Base-by-base conservation (phyloP, 2,113 vertebrate genomes). In the Charadrius vociferus region DNA sequence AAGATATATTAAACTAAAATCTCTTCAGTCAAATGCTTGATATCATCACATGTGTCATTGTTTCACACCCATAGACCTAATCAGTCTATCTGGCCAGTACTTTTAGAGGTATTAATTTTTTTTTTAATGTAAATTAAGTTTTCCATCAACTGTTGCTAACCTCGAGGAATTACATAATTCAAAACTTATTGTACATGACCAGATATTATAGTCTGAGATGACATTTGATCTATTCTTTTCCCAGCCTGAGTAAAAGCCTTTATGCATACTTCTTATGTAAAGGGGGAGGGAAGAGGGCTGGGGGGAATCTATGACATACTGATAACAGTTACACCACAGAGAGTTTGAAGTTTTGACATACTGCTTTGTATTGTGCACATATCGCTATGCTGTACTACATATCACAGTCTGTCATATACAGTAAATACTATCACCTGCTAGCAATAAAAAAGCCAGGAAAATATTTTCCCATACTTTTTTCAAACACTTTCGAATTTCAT, bases 371-470 rank as follows among this genome's bases (percentile, higher is more conserved):
- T 26, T 43, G 27, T 24, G 20, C 2, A 1, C 14, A 24, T 5
- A 0, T 19, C 3, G 2, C 37, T 43, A 27, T 3, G 5, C 22
- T 67, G 20, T 13, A 32, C 7, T 55, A 32, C 19, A 12, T 12
- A 30, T 17, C 61, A 56, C 55, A 67, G 37, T 12, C 52, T 59
- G 22, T n/a, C 63, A 23, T 12, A 9, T 41, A 32, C 37, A 36
- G 41, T 34, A 49, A 85, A 74, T 29, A 68, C 10, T 50, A 61
- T 14, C 63, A 86, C 10, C 7, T 56, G 22, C 34, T 67, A 67
- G 34, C 39, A 78, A 45, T 36, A 55, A 27, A 34, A 56, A 4
- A 55, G 12, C 4, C 1, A 77, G 62, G 24, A 68, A 83, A 73
- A 32, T 50, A 86, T 49, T 53, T 47, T 45, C 14, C n/a, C 73